These are phyloP conservation scores for Serranus cabrilla DNA, from an alignment of 2,797 vertebrate species.

Conservation along the genomic window DNA sequence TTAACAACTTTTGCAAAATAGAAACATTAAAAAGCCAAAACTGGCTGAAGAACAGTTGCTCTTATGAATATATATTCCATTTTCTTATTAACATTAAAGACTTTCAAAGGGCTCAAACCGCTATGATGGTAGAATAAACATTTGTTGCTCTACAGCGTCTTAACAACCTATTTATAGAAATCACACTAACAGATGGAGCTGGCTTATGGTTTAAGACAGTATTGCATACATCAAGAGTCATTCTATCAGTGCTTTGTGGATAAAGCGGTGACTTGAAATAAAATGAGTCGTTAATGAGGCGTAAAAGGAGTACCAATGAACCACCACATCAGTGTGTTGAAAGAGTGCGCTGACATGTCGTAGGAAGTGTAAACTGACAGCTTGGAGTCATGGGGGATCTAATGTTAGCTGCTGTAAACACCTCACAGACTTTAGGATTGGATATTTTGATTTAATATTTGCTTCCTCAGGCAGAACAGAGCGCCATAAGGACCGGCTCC, in stretches of 20 bases:
- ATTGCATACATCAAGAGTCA: conserved; percentile 1
- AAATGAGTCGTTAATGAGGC: conserved; percentile 5
- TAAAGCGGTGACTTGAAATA: not conserved
- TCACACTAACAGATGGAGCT: not conserved
- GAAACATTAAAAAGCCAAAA: not conserved
- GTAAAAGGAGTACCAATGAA: conserved; percentile 25
- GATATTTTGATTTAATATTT: conserved; percentile 11
- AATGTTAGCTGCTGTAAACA: conserved; percentile 55
- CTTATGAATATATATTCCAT: too few relatives aligned
- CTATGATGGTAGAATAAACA: not conserved
- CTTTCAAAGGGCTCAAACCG: not conserved
- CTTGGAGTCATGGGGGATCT: conserved; percentile 14
- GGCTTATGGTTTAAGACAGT: not conserved
- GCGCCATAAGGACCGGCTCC: not conserved
- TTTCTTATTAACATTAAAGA: not conserved
- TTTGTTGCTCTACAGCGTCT: not conserved
- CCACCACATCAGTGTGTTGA: not conserved
- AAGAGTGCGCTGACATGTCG: conserved; percentile 25
- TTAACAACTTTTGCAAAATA: too few relatives aligned
- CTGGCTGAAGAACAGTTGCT: not conserved
- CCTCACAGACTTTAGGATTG: conserved; percentile 9
- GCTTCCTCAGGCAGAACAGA: conserved; percentile 37
- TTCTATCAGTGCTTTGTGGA: conserved; percentile 4
- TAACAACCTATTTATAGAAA: not conserved
- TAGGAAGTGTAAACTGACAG: conserved; percentile 49